Conservation (phyloP, 2,113 vertebrate species). For the Grammomys surdaster region DNA sequence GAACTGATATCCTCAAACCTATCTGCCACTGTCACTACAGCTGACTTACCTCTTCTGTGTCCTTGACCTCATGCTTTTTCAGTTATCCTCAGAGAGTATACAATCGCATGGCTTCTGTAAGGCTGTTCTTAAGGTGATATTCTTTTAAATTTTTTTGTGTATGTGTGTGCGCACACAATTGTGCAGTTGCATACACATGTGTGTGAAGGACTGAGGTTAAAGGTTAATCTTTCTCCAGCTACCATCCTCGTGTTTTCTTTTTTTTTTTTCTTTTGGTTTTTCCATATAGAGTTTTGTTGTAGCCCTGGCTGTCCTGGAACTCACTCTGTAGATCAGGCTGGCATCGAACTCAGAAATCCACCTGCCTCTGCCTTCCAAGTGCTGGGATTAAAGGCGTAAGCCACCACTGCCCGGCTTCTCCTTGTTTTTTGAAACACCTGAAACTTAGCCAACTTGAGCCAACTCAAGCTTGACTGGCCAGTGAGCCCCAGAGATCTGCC, state of each 20-base stretch:
- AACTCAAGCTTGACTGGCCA: background rate
- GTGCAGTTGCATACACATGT: background rate
- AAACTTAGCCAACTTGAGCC: background rate
- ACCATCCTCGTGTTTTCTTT: background rate
- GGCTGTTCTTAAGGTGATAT: background rate
- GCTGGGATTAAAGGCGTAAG: too few relatives aligned
- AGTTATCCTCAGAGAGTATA: background rate
- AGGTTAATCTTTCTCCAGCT: background rate
- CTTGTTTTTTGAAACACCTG: background rate
- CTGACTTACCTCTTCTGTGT: background rate
- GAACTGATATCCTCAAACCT: background rate
- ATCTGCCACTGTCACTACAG: background rate
- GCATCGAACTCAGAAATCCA: too few relatives aligned
- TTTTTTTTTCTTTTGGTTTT: too few relatives aligned
- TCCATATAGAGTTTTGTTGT: too few relatives aligned
- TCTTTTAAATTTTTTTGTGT: background rate
- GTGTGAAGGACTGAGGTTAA: background rate
- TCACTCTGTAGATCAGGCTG: too few relatives aligned
- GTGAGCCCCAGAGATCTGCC: background rate
- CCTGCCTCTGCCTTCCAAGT: too few relatives aligned
- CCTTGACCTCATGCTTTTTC: slow-evolving; percentile 9
- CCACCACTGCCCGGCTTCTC: too few relatives aligned
- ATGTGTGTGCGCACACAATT: background rate
- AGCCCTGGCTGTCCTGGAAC: too few relatives aligned
- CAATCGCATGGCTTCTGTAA: background rate